Evolutionary conservation across 2,888 invertebrate genomes (phyloP).

Genomic region (Ommatoiulus sabulosus): DNA sequence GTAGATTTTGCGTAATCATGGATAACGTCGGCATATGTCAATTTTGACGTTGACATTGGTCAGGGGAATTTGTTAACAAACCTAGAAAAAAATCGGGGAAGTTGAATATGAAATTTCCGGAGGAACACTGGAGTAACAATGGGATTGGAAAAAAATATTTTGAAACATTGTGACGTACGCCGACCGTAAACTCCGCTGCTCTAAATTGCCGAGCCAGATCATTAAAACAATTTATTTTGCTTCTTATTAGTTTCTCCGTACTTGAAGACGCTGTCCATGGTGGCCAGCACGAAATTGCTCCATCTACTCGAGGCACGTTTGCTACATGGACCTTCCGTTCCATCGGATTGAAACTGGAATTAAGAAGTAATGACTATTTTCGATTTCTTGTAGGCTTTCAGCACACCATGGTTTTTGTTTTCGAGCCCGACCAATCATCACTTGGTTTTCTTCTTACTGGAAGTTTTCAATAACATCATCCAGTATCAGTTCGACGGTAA

Average conservation of each 20-base stretch:
- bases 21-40: too few relatives aligned
- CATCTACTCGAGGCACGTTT: constrained; percentile 84
- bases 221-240: constrained; percentile 39
- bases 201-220: too few relatives aligned
- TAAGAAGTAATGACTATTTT: neutral
- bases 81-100: too few relatives aligned
- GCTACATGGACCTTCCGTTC: constrained; percentile 31
- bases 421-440: constrained; percentile 97
- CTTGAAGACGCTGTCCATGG: constrained; percentile 98
- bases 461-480: constrained; percentile 99
- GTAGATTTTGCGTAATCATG: too few relatives aligned
- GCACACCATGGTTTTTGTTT: constrained; percentile 99
- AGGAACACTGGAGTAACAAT: too few relatives aligned
- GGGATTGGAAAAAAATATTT: too few relatives aligned
- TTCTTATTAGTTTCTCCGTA: constrained; percentile 89
- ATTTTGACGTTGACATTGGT: too few relatives aligned
- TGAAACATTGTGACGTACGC: neutral
- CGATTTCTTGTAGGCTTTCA: constrained; percentile 78
- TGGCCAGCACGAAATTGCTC: constrained; percentile 95
- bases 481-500: constrained; percentile 98
- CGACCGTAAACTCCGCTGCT: too few relatives aligned
- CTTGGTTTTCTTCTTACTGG: constrained; percentile 96
- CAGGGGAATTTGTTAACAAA: too few relatives aligned
- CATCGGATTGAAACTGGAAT: neutral
- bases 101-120: too few relatives aligned